A percentile compares a stretch with the other conserved stretches of the same genome.
These are phyloP conservation scores for Hedychridium roseum DNA, from an alignment of 2,888 invertebrate species.

Conservation along the genomic window DNA sequence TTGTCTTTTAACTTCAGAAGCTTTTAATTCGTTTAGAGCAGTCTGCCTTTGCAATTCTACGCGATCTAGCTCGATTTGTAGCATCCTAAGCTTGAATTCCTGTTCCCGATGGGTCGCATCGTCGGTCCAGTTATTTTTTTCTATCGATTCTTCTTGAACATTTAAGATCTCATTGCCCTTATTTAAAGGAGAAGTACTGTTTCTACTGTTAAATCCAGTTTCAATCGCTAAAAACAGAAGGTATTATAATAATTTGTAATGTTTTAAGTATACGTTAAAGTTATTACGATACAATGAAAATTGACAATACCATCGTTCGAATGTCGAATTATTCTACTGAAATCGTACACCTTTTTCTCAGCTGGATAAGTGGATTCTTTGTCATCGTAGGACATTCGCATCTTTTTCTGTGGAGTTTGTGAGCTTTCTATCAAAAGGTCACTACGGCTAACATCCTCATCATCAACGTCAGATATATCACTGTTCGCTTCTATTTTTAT, in stretches of 20 bases:
- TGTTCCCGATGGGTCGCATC: slow-evolving; percentile 44
- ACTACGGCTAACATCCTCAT: slow-evolving; percentile 18
- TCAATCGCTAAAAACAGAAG: not conserved
- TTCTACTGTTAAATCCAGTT: not conserved
- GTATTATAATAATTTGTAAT: not conserved
- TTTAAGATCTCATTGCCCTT: slow-evolving; percentile 8
- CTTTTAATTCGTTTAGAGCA: slow-evolving; percentile 46
- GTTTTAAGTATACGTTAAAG: not conserved
- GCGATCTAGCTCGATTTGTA: slow-evolving; percentile 48
- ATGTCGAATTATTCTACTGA: not conserved
- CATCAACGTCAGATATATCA: slow-evolving; percentile 29
- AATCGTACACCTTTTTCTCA: slow-evolving; percentile 24
- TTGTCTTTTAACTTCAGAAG: slow-evolving; percentile 46
- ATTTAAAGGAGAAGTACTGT: not conserved
- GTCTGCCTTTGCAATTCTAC: slow-evolving; percentile 48
- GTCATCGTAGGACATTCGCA: slow-evolving; percentile 15
- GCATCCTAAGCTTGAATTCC: slow-evolving; percentile 44
- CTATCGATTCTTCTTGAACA: slow-evolving; percentile 16
- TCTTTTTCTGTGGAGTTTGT: slow-evolving; percentile 6
- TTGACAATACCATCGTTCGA: not conserved
- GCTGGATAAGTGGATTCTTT: slow-evolving; percentile 28
- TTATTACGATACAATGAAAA: not conserved
- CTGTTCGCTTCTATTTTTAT: slow-evolving; percentile 38
- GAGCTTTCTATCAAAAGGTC: slow-evolving; percentile 7
- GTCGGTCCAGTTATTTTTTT: slow-evolving; percentile 32